Evolutionary conservation across 1,140 invertebrate species (phyloP).

Genomic region (Bombyx mori): ASM3026992v2 NC_085128.1:8549001-8549500

Average conservation of each 20-base stretch:
- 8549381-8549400: slow-evolving; percentile 76
- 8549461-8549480: too few relatives aligned
- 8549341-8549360: slow-evolving; percentile 65
- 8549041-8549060: not conserved
- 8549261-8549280: slow-evolving; percentile 72
- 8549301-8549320: slow-evolving; percentile 68
- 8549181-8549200: slow-evolving; percentile 6
- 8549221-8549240: slow-evolving; percentile 33
- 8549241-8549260: slow-evolving; percentile 31
- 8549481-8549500: too few relatives aligned
- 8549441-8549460: not conserved
- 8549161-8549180: slow-evolving; percentile 3
- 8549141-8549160: not conserved
- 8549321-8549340: slow-evolving; percentile 72
- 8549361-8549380: slow-evolving; percentile 67
- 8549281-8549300: slow-evolving; percentile 73
- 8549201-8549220: slow-evolving; percentile 8
- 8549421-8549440: not conserved
- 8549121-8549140: not conserved
- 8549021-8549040: not conserved
- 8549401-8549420: slow-evolving; percentile 71
- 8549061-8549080: not conserved
- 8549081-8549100: not conserved
- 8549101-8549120: not conserved
- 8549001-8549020: too few relatives aligned